phyloP scores from a whole-genome alignment of 2,888 invertebrate genomes.

The Brachycybe producta region DNA sequence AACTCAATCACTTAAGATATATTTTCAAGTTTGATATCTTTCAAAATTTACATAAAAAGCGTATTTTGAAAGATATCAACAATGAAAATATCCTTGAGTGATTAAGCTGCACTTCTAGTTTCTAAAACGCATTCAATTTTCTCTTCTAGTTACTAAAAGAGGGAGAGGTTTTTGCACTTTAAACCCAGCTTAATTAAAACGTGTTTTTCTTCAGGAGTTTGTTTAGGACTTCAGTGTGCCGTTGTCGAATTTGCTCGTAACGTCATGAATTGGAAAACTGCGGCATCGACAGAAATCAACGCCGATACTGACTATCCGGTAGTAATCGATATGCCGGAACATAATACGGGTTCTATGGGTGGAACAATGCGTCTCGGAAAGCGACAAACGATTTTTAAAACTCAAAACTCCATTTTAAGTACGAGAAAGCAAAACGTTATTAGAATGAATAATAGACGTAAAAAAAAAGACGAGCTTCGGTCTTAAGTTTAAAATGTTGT shows the following conservation, averaged over 20 bases:
- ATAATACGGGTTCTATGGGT: conserved; percentile 81
- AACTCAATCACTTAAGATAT: too few species aligned
- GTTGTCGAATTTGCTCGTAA: conserved; percentile 90
- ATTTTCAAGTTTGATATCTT: too few species aligned
- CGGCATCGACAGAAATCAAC: conserved; percentile 76
- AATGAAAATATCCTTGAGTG: too few species aligned
- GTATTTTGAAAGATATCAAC: too few species aligned
- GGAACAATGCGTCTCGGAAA: conserved; percentile 98
- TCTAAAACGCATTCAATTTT: too few species aligned
- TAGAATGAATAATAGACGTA: neutral
- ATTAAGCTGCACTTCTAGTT: too few species aligned
- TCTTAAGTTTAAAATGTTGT: too few species aligned
- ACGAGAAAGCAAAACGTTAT: conserved; percentile 24
- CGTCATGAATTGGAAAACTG: conserved; percentile 57
- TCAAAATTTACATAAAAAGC: too few species aligned
- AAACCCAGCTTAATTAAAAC: too few species aligned
- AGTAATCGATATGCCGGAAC: conserved; percentile 96
- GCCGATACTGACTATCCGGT: conserved; percentile 58
- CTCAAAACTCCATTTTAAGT: conserved; percentile 35
- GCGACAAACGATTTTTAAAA: conserved; percentile 67
- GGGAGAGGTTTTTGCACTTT: neutral
- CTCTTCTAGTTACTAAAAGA: neutral
- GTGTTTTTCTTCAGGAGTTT: conserved; percentile 46
- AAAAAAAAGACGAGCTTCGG: too few species aligned
- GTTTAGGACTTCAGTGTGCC: conserved; percentile 92